phyloP scores from a whole-genome alignment of 2,888 invertebrate species.

The Drosophila leonis region DNA sequence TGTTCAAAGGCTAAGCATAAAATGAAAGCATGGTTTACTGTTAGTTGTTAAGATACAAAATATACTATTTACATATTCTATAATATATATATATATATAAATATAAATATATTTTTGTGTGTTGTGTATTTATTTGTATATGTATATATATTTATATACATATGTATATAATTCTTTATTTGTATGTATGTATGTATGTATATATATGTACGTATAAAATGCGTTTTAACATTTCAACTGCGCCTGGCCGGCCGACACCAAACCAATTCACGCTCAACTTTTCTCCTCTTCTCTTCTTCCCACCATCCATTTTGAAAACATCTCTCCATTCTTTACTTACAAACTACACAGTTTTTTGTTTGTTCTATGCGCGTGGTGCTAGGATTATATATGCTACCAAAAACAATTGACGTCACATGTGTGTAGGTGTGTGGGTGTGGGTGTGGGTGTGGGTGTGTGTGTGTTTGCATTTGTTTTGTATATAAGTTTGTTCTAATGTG shows the following conservation, averaged over 20 bases:
- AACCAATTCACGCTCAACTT: slow-evolving; percentile 19
- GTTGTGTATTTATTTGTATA: slow-evolving; percentile 44
- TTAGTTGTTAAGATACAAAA: slow-evolving; percentile 28
- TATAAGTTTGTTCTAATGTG: slow-evolving; percentile 14
- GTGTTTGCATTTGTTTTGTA: slow-evolving; percentile 4
- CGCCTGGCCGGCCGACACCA: slow-evolving; percentile 40
- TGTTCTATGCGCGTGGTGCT: slow-evolving; percentile 21
- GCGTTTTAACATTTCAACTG: slow-evolving; percentile 40
- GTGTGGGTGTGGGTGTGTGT: slow-evolving; percentile 5
- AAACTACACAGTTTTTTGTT: slow-evolving; percentile 47
- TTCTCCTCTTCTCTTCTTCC: slow-evolving; percentile 5
- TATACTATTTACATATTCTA: slow-evolving; percentile 29
- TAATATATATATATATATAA: slow-evolving; percentile 16
- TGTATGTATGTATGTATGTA: slow-evolving; percentile 26
- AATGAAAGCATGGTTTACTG: slow-evolving; percentile 22
- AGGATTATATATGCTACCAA: slow-evolving; percentile 24
- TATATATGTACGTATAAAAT: slow-evolving; percentile 50
- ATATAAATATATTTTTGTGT: slow-evolving; percentile 52
- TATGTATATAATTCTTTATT: slow-evolving; percentile 32
- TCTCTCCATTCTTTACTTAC: slow-evolving; percentile 49
- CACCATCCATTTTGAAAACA: slow-evolving; percentile 21
- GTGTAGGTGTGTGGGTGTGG: slow-evolving; percentile 1
- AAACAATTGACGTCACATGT: slow-evolving; percentile 45
- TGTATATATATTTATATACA: slow-evolving; percentile 37
- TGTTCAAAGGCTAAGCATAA: slow-evolving; percentile 7